Evolutionary conservation across 2,797 vertebrate species (phyloP).

Genomic region (Dipus sagitta): DNA sequence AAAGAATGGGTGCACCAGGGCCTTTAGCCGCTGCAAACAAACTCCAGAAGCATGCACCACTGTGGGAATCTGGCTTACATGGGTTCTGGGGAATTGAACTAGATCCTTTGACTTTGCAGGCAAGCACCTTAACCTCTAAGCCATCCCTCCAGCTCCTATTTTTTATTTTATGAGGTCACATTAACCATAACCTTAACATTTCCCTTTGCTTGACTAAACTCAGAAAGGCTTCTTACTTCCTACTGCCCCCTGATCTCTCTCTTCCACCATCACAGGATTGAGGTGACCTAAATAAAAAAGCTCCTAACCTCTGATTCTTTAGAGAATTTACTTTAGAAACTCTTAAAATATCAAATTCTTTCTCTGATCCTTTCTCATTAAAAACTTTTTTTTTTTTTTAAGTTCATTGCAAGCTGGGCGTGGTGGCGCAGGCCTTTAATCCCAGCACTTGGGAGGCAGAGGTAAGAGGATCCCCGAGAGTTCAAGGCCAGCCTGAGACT

Average conservation of each 20-base stretch:
- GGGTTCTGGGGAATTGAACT: too few species aligned
- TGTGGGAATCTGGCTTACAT: too few species aligned
- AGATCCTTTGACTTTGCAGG: too few species aligned
- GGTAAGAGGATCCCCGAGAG: too few species aligned
- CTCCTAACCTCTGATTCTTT: background rate
- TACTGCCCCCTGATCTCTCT: background rate
- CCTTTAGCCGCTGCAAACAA: too few species aligned
- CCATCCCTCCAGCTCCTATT: background rate
- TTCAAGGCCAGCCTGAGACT: too few species aligned
- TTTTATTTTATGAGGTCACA: background rate
- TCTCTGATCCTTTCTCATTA: slow-evolving; percentile 6
- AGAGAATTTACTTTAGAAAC: slow-evolving; percentile 27
- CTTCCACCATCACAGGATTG: background rate
- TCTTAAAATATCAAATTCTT: background rate
- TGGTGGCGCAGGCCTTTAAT: too few species aligned
- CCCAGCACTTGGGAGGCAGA: too few species aligned
- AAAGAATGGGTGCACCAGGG: too few species aligned
- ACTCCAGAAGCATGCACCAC: too few species aligned
- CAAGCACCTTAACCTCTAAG: too few species aligned
- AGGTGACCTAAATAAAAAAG: background rate
- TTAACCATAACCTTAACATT: background rate
- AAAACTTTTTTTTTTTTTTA: background rate
- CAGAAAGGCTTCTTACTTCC: background rate
- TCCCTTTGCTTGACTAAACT: background rate
- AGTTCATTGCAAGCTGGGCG: background rate